Percentiles rank a stretch among this genome's conserved stretches.
Conservation (phyloP, 2,113 vertebrate genomes). For the Penelope pileata region DNA sequence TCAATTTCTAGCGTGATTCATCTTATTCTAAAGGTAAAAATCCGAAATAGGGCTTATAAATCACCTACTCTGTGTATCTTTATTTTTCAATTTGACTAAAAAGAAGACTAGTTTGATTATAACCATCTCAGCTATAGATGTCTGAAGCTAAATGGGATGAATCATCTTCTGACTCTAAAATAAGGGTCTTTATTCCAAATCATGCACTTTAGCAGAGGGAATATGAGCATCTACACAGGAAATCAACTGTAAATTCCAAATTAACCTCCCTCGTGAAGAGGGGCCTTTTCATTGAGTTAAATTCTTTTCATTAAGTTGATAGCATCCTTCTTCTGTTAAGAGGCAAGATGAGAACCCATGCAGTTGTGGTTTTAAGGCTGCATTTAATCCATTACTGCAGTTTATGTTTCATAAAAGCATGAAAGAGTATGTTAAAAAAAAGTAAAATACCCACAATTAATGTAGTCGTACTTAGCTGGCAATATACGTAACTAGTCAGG, state of each 20-base stretch:
- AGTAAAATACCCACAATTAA: constrained; percentile 54
- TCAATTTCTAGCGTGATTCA: constrained; percentile 9
- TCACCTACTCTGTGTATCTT: not conserved
- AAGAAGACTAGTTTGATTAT: constrained; percentile 45
- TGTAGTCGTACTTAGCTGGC: constrained; percentile 27
- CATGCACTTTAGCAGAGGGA: constrained; percentile 49
- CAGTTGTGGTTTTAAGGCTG: constrained; percentile 40
- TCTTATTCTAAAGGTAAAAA: constrained; percentile 18
- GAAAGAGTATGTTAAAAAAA: constrained; percentile 17
- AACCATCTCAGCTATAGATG: constrained; percentile 59
- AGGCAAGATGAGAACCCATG: constrained; percentile 29
- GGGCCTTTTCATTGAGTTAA: constrained; percentile 35
- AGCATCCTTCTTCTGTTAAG: constrained; percentile 27
- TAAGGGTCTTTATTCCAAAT: constrained; percentile 59
- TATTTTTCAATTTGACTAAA: constrained; percentile 32
- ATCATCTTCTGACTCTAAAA: constrained; percentile 59
- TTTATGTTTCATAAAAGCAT: constrained; percentile 18
- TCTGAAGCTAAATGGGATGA: constrained; percentile 55
- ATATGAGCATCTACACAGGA: constrained; percentile 49
- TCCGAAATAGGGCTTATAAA: constrained; percentile 11
- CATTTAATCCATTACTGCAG: constrained; percentile 53
- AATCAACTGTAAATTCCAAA: constrained; percentile 59
- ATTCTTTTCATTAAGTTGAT: constrained; percentile 43
- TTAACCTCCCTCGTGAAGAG: constrained; percentile 24
- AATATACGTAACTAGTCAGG: constrained; percentile 32